phyloP scores from a whole-genome alignment of 2,888 invertebrate genomes.

The Hoplodrina blanda region DNA sequence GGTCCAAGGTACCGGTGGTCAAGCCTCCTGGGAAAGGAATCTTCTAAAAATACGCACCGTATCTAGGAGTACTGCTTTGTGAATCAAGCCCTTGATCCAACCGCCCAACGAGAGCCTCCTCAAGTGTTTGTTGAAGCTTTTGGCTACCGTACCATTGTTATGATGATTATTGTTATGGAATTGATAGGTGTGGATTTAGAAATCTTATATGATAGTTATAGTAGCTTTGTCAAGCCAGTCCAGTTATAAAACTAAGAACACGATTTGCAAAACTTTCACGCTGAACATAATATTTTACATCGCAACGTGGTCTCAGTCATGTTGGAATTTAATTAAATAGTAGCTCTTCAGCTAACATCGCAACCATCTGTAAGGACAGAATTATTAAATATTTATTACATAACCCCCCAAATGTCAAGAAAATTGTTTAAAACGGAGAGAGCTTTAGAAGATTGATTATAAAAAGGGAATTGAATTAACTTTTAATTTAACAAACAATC shows the following conservation, averaged over 20 bases:
- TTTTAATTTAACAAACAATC: conserved; percentile 14
- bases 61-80: no score
- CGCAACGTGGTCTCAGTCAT: conserved; percentile 8
- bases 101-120: no score
- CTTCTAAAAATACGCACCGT: no score
- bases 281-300: conserved; percentile 14
- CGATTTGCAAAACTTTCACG: conserved; percentile 40
- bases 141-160: no score
- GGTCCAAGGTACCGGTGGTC: no score
- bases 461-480: conserved; percentile 9
- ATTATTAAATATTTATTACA: not conserved
- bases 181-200: no score
- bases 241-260: not conserved
- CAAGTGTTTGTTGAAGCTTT: no score
- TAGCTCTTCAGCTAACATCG: conserved; percentile 11
- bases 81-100: no score
- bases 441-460: not conserved
- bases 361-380: not conserved
- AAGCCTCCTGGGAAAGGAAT: no score
- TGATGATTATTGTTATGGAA: no score
- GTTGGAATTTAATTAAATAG: conserved; percentile 19
- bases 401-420: not conserved
- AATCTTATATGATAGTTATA: no score
- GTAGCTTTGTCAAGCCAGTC: no score
- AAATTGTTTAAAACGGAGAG: not conserved